Evolutionary conservation across 2,797 vertebrate genomes (phyloP).

Genomic region (Gymnocypris eckloni): DNA sequence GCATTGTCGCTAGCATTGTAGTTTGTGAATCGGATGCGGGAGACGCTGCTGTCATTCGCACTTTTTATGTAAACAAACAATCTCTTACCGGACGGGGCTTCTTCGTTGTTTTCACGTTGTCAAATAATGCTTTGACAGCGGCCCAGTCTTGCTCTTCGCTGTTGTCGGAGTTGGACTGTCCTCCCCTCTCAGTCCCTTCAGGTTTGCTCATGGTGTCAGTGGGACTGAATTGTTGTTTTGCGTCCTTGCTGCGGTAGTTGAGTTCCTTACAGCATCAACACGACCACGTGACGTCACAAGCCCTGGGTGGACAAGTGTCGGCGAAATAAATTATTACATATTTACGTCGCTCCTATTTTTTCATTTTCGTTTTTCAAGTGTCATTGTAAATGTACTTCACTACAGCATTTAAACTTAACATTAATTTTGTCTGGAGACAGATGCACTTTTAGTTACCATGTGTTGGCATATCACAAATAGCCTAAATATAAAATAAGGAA

Average conservation of each 20-base stretch:
- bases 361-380: too few relatives aligned
- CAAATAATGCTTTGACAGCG: constrained; percentile 73
- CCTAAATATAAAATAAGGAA: too few relatives aligned
- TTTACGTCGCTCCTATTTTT: too few relatives aligned
- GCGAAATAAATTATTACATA: too few relatives aligned
- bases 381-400: too few relatives aligned
- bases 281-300: neutral
- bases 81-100: constrained; percentile 78
- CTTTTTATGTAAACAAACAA: neutral
- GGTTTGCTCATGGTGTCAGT: constrained; percentile 53
- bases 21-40: neutral
- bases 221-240: neutral
- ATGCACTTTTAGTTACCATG: too few relatives aligned
- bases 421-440: too few relatives aligned
- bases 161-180: neutral
- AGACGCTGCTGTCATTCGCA: neutral
- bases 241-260: neutral
- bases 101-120: constrained; percentile 53
- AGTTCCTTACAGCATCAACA: neutral
- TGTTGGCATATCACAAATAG: too few relatives aligned
- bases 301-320: neutral
- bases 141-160: constrained; percentile 72
- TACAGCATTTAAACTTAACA: too few relatives aligned
- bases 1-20: neutral
- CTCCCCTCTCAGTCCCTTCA: neutral